Evolutionary conservation across 2,113 vertebrate genomes (phyloP).

Genomic region (Taxidea taxus): DNA sequence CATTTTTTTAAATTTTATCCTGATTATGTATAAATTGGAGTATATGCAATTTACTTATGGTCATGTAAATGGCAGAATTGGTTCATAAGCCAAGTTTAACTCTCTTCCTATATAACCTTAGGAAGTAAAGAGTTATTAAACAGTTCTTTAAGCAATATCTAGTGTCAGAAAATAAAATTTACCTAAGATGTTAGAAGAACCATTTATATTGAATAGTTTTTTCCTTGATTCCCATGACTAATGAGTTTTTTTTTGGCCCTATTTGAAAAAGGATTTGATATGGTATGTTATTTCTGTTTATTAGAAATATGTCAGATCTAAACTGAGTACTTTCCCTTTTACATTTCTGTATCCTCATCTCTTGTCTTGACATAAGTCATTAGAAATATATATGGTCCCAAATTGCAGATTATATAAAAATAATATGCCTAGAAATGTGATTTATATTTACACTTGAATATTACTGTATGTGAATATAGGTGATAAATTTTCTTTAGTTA

Average conservation of each 20-base stretch:
- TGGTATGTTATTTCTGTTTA: background rate
- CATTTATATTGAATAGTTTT: background rate
- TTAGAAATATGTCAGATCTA: background rate
- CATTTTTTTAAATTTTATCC: background rate
- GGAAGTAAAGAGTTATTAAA: background rate
- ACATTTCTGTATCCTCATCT: background rate
- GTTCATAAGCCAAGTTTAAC: background rate
- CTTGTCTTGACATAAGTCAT: background rate
- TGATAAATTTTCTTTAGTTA: background rate
- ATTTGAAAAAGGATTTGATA: background rate
- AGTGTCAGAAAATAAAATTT: background rate
- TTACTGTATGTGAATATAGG: background rate
- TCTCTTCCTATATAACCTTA: background rate
- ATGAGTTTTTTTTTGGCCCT: background rate
- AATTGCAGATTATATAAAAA: background rate
- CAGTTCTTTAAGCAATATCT: background rate
- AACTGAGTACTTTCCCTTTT: background rate
- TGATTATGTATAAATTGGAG: background rate
- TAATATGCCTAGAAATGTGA: background rate
- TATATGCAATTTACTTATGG: background rate
- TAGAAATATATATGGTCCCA: background rate
- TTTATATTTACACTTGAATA: conserved; percentile 14
- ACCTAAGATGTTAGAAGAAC: background rate
- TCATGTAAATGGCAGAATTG: background rate
- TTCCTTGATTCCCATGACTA: background rate